phyloP scores from a whole-genome alignment of 2,888 invertebrate genomes.

The Megamerina dolium region DNA sequence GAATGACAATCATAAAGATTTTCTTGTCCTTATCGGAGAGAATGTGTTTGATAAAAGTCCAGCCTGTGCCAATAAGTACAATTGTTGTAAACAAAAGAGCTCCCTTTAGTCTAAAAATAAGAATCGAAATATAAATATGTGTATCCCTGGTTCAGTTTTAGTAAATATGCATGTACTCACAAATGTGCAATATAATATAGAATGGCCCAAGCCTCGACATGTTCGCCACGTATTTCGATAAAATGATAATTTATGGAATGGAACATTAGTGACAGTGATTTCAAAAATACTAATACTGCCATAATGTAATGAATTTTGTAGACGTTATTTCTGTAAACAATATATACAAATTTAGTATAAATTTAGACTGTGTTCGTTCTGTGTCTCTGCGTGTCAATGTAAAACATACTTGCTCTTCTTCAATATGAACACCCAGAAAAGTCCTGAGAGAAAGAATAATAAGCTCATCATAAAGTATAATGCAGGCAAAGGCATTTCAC shows the following conservation, averaged over 20 bases:
- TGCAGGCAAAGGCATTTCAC: constrained; percentile 91
- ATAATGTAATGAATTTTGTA: constrained; percentile 96
- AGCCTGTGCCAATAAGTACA: constrained; percentile 94
- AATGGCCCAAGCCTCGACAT: constrained; percentile 96
- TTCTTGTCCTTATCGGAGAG: constrained; percentile 94
- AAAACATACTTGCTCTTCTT: constrained; percentile 63
- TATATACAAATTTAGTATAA: not conserved
- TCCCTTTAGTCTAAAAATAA: constrained; percentile 68
- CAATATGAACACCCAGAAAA: constrained; percentile 87
- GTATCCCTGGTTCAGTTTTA: no score
- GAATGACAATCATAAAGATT: constrained; percentile 95
- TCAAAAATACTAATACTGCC: constrained; percentile 87
- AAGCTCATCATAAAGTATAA: constrained; percentile 89
- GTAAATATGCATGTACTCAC: constrained; percentile 53
- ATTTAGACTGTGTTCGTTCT: not conserved
- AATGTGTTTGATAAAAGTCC: constrained; percentile 98
- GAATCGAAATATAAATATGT: no score
- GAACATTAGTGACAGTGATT: constrained; percentile 86
- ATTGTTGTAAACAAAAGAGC: constrained; percentile 93
- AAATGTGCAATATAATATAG: constrained; percentile 96
- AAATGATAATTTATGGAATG: constrained; percentile 94
- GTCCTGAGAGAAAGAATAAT: constrained; percentile 81
- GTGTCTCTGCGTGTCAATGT: not conserved
- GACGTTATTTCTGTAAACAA: constrained; percentile 65
- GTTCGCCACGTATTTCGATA: constrained; percentile 86